Percentiles rank a stretch among this genome's conserved stretches.
These are phyloP conservation scores for Leucophenga montana DNA, from an alignment of 2,888 invertebrate genomes.

Conservation along the genomic window DNA sequence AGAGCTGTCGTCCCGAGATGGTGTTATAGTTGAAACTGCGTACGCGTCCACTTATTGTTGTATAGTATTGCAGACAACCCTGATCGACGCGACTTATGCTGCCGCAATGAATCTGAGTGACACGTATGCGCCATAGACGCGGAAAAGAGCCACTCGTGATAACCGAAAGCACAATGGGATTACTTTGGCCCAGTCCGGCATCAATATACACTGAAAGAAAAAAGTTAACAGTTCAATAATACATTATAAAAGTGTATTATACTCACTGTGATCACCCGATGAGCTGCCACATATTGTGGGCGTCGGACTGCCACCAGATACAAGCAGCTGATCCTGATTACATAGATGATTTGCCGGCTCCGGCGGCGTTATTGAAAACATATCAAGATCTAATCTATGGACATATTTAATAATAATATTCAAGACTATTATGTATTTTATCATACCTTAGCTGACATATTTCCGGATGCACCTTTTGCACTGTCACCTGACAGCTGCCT, in stretches of 20 bases:
- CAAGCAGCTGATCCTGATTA: constrained; percentile 88
- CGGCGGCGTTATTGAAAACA: constrained; percentile 84
- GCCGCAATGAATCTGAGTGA: constrained; percentile 86
- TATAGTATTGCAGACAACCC: constrained; percentile 72
- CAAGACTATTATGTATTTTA: no score
- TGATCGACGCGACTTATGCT: constrained; percentile 77
- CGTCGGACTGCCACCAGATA: constrained; percentile 86
- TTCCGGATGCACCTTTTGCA: constrained; percentile 84
- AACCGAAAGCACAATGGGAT: constrained; percentile 86
- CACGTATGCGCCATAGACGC: constrained; percentile 86
- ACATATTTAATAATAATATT: constrained; percentile 19
- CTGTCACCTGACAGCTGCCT: constrained; percentile 88
- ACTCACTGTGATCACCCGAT: constrained; percentile 85
- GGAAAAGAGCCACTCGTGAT: constrained; percentile 86
- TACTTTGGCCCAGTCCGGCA: constrained; percentile 80
- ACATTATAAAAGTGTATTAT: not conserved
- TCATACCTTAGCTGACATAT: constrained; percentile 86
- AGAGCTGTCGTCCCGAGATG: constrained; percentile 82
- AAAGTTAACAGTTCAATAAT: not conserved
- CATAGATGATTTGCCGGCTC: constrained; percentile 85
- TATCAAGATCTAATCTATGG: constrained; percentile 83
- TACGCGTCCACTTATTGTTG: constrained; percentile 85
- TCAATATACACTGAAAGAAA: constrained; percentile 86
- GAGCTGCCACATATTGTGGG: constrained; percentile 88
- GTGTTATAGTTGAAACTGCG: constrained; percentile 90